phyloP scores from a whole-genome alignment of 2,113 vertebrate genomes.

The Daubentonia madagascariensis region DNA sequence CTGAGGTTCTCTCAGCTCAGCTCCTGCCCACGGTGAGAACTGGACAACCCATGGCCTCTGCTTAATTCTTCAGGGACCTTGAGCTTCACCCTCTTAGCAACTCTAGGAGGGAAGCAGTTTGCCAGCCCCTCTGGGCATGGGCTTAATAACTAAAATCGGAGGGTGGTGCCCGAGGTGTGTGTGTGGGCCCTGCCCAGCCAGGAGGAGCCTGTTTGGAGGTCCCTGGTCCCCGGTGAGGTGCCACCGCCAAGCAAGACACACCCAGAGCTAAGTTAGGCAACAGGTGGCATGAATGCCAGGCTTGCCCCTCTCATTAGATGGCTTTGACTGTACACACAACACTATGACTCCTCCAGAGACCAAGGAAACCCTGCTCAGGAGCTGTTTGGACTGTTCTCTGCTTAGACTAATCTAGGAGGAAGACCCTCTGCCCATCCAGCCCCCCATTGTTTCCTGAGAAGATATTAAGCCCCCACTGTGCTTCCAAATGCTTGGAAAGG shows the following conservation, averaged over 20 bases:
- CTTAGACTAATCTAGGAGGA: not conserved
- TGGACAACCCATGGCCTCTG: not conserved
- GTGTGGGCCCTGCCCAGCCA: not conserved
- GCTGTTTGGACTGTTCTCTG: not conserved
- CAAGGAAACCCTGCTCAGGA: not conserved
- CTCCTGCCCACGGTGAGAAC: not conserved
- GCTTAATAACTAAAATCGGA: not conserved
- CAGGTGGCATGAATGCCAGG: accelerated
- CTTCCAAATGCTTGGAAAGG: not conserved
- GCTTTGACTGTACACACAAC: not conserved
- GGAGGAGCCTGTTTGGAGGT: not conserved
- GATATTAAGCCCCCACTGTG: not conserved
- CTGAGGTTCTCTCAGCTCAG: not conserved
- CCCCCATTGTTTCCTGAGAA: not conserved
- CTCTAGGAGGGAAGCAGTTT: no score
- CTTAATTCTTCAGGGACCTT: not conserved
- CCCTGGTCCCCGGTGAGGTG: not conserved
- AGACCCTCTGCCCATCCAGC: not conserved
- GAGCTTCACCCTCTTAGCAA: not conserved
- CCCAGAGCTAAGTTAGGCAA: not conserved
- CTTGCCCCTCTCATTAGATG: not conserved
- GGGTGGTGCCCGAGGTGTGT: not conserved
- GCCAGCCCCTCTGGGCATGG: not conserved
- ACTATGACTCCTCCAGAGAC: not conserved
- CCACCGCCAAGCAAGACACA: not conserved